Evolutionary conservation across 2,797 vertebrate genomes (phyloP).

Genomic region (Podargus strigoides): DNA sequence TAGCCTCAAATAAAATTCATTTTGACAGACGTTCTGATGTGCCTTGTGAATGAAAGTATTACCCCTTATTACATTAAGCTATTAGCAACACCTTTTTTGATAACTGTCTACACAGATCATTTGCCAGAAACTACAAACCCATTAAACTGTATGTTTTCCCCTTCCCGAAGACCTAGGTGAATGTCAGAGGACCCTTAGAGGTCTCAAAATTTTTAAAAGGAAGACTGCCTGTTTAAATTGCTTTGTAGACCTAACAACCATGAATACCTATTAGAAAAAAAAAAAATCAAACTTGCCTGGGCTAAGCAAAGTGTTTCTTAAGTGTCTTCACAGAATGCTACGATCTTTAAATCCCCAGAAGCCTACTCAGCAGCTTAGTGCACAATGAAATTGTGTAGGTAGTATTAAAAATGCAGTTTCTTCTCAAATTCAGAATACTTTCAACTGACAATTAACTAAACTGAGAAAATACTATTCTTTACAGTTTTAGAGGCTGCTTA

Average conservation of each 20-base stretch:
- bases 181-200: neutral
- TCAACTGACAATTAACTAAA: neutral
- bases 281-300: neutral
- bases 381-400: neutral
- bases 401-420: neutral
- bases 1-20: neutral
- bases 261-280: neutral
- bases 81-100: neutral
- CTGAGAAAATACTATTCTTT: neutral
- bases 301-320: neutral
- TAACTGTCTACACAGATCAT: neutral
- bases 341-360: neutral
- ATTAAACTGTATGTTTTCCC: neutral
- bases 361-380: neutral
- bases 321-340: neutral
- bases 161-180: neutral
- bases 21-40: neutral
- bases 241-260: neutral
- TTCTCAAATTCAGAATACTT: neutral
- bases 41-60: neutral
- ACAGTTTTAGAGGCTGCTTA: neutral
- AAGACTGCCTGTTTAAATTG: neutral
- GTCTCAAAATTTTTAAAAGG: neutral
- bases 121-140: conserved; percentile 7
- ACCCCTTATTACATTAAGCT: neutral